phyloP scores from a whole-genome alignment of 2,113 vertebrate genomes.

The Brachypteracias leptosomus region DNA sequence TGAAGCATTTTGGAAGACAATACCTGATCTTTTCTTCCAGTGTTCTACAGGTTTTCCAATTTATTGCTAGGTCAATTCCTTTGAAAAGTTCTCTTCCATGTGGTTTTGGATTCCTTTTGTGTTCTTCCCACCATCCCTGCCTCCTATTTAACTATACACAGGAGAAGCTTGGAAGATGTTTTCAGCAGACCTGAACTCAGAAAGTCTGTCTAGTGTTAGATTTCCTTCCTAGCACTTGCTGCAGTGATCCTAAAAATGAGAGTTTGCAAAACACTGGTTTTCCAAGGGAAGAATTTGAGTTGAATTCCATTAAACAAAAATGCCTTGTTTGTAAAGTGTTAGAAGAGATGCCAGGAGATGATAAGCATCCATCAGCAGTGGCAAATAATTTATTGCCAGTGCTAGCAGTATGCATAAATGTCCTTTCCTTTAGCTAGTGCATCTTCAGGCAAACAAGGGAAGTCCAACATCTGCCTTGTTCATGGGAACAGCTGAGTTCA shows the following conservation, averaged over 20 bases:
- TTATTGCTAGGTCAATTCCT: background rate
- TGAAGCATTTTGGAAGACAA: background rate
- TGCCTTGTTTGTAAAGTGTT: background rate
- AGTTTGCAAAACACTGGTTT: background rate
- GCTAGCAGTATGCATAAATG: background rate
- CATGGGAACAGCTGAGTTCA: background rate
- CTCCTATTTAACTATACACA: background rate
- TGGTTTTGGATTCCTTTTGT: background rate
- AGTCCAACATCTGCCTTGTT: background rate
- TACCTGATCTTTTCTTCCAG: background rate
- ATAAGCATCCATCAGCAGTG: background rate
- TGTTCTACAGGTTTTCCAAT: background rate
- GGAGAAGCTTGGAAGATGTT: background rate
- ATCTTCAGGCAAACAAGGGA: background rate
- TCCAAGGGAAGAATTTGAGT: background rate
- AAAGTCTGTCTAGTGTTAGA: background rate
- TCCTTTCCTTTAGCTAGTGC: background rate
- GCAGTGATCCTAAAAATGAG: background rate
- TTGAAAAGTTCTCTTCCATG: background rate
- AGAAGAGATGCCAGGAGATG: background rate
- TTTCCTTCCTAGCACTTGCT: slow-evolving; percentile 13
- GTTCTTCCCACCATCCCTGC: background rate
- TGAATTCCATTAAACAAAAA: background rate
- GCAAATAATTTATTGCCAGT: background rate
- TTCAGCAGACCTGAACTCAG: background rate